Conservation (phyloP, 1,140 invertebrate genomes). For the Saccostrea echinata region DNA sequence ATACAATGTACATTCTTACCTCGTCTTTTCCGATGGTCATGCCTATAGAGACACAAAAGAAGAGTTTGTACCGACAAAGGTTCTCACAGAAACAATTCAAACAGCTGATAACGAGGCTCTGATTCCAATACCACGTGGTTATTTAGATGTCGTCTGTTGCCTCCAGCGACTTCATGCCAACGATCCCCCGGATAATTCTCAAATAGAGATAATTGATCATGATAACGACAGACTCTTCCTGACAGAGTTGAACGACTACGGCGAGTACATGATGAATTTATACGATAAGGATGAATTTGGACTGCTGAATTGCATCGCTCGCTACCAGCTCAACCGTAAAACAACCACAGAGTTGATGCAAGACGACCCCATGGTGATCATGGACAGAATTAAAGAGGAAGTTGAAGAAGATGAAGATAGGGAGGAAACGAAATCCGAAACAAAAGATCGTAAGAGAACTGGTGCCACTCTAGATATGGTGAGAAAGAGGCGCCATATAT, state of each 20-base stretch:
- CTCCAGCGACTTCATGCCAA: constrained; percentile 49
- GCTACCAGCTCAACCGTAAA: constrained; percentile 36
- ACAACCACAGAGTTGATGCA: constrained; percentile 39
- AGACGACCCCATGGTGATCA: constrained; percentile 27
- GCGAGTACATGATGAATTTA: constrained; percentile 45
- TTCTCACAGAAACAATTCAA: constrained; percentile 36
- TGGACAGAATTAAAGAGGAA: constrained; percentile 50
- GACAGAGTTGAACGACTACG: constrained; percentile 43
- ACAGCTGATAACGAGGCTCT: constrained; percentile 46
- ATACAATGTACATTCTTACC: constrained; percentile 74
- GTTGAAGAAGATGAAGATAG: constrained; percentile 55
- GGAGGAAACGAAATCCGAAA: constrained; percentile 24
- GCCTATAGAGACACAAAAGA: constrained; percentile 39
- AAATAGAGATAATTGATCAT: constrained; percentile 49
- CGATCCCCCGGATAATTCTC: constrained; percentile 27
- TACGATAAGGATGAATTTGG: constrained; percentile 39
- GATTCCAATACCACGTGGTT: constrained; percentile 46
- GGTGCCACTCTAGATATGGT: constrained; percentile 59
- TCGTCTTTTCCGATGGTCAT: constrained; percentile 69
- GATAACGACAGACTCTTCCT: constrained; percentile 40
- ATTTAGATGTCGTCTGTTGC: constrained; percentile 46
- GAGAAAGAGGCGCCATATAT: constrained; percentile 58
- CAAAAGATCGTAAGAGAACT: background rate
- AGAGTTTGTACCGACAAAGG: background rate
- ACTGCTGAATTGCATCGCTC: background rate